Conservation (phyloP, 2,113 vertebrate species). For the Protobothrops flavoviridis region DNA sequence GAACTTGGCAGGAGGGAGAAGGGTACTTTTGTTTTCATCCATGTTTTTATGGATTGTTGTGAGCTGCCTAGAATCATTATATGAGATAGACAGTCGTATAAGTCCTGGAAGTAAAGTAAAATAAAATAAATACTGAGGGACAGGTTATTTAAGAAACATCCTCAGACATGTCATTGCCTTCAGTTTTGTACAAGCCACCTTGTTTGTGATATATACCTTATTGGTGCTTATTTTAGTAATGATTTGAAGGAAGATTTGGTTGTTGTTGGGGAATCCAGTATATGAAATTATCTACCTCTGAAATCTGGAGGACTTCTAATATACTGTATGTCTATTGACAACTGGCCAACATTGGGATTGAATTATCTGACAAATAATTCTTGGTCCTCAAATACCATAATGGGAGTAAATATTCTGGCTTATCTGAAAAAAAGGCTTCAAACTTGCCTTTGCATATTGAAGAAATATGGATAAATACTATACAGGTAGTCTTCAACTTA, state of each 20-base stretch:
- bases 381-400: background rate
- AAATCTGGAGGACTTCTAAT: background rate
- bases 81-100: background rate
- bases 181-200: background rate
- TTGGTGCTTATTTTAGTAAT: background rate
- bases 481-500: background rate
- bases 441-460: background rate
- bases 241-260: background rate
- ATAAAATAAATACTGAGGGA: background rate
- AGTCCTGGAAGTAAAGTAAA: background rate
- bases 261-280: background rate
- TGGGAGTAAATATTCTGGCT: background rate
- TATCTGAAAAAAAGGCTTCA: background rate
- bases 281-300: background rate
- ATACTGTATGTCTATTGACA: background rate
- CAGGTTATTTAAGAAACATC: background rate
- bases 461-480: background rate
- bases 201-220: background rate
- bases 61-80: background rate
- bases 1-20: background rate
- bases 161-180: background rate
- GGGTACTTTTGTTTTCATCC: background rate
- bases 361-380: background rate
- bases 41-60: background rate
- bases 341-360: background rate